Evolutionary conservation across 2,888 invertebrate genomes (phyloP), one percentile per base, ranked within the genome.

Genomic region (Dromius quadrimaculatus): DNA sequence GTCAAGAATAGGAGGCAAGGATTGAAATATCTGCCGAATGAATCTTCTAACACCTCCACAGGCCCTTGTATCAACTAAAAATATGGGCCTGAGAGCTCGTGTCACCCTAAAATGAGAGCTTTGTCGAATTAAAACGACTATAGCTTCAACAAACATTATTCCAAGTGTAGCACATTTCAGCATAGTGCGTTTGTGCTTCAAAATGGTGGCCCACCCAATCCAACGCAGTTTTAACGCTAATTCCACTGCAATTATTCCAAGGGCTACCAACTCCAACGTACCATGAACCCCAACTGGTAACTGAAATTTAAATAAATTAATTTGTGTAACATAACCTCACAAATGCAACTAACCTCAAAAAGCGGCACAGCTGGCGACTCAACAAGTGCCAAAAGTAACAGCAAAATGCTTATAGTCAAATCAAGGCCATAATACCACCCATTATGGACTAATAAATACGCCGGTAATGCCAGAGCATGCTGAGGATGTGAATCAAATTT

Each of bases 401-500:
- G 85, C 59, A 92, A 80, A 54, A 94, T 78, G 0, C 94, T 92
- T 6, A 93, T 92, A 63, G 89, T 80, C 61, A 95, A 83, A 80
- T 95, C 94, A 73, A 94, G 83, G 1, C 91, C 89, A 79, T 95
- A 92, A 82, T 94, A 94, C 92, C 93, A 93, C 70, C 88, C 88
- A 79, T 94, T 94, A 82, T 95, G 95, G 0, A 94, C 94, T 64
- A 94, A 84, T 38, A 94, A 86, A 83, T 95, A 95, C 0, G 94
- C 93, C 2, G 95, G 94, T 72, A 95, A 83, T 78, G 93, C 92
- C 76, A 91, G 90, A 1, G 92, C 91, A 78, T 91, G 90, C 50
- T 90, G 88, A 0, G 95, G 95, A 80, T 95, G 95, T 0, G 93
- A 93, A 80, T 92, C 92, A 79, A 94, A 95, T 81, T 95, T 94